Evolutionary conservation across 2,797 vertebrate genomes (phyloP).

Genomic region (Acanthurus lineatus): DNA sequence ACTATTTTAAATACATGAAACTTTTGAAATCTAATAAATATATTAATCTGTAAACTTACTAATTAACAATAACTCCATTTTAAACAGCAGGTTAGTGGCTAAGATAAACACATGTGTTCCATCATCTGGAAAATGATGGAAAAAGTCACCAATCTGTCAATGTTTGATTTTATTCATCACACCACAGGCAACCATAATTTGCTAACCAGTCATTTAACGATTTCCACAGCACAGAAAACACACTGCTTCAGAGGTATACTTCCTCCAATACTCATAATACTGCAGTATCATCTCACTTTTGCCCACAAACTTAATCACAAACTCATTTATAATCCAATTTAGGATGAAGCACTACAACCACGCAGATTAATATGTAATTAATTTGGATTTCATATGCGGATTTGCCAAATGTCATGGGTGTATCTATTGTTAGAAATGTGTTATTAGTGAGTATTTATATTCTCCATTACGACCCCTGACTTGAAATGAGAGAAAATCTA

Average conservation of each 20-base stretch:
- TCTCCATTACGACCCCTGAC: slow-evolving; percentile 2
- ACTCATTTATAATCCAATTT: slow-evolving; percentile 32
- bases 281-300: background rate
- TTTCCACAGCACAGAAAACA: background rate
- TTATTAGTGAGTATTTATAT: slow-evolving; percentile 37
- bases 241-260: background rate
- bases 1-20: no score
- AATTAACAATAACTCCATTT: no score
- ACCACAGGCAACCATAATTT: background rate
- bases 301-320: slow-evolving; percentile 33
- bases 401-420: slow-evolving; percentile 38
- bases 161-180: background rate
- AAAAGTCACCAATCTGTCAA: background rate
- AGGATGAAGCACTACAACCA: slow-evolving; percentile 2
- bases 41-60: no score
- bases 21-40: no score
- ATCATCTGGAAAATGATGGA: background rate
- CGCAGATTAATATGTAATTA: slow-evolving; percentile 43
- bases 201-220: background rate
- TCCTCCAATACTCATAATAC: background rate
- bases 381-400: slow-evolving; percentile 48
- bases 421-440: slow-evolving; percentile 19
- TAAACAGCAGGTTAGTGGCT: no score
- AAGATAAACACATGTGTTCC: background rate
- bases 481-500: background rate